phyloP scores from a whole-genome alignment of 2,113 vertebrate genomes.

The Cynoglossus semilaevis region DNA sequence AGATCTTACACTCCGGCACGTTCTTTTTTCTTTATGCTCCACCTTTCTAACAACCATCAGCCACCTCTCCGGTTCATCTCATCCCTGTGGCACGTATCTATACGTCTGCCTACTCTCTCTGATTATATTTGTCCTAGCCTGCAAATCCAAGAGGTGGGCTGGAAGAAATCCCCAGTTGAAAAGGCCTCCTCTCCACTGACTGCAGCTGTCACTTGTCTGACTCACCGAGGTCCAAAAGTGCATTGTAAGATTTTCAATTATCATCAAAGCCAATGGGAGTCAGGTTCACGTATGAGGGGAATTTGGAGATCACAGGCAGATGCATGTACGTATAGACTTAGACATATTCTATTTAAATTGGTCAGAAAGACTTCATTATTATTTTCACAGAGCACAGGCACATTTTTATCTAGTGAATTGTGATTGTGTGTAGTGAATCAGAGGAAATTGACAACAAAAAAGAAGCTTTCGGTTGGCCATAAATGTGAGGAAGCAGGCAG shows the following conservation, averaged over 20 bases:
- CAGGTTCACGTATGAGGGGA: not conserved
- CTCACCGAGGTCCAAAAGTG: constrained; percentile 19
- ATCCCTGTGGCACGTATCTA: constrained; percentile 23
- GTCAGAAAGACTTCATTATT: too few relatives aligned
- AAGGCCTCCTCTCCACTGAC: constrained; percentile 27
- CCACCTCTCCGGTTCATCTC: constrained; percentile 31
- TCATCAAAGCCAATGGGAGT: not conserved
- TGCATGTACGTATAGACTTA: too few relatives aligned
- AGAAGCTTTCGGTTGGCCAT: too few relatives aligned
- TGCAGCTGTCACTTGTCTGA: constrained; percentile 25
- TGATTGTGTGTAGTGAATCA: too few relatives aligned
- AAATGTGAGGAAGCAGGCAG: too few relatives aligned
- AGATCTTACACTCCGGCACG: not conserved
- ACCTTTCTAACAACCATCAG: not conserved
- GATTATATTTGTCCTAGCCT: constrained; percentile 40
- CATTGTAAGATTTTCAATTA: constrained; percentile 25
- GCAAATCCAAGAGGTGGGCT: constrained; percentile 26
- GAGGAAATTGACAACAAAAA: too few relatives aligned
- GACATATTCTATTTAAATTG: too few relatives aligned
- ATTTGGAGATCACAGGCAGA: not conserved
- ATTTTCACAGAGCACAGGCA: too few relatives aligned
- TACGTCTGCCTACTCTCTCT: constrained; percentile 21
- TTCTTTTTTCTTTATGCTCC: too few relatives aligned
- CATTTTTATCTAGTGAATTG: too few relatives aligned
- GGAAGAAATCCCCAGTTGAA: constrained; percentile 23